Conservation (phyloP, 2,113 vertebrate genomes). For the Macquaria australasica region DNA sequence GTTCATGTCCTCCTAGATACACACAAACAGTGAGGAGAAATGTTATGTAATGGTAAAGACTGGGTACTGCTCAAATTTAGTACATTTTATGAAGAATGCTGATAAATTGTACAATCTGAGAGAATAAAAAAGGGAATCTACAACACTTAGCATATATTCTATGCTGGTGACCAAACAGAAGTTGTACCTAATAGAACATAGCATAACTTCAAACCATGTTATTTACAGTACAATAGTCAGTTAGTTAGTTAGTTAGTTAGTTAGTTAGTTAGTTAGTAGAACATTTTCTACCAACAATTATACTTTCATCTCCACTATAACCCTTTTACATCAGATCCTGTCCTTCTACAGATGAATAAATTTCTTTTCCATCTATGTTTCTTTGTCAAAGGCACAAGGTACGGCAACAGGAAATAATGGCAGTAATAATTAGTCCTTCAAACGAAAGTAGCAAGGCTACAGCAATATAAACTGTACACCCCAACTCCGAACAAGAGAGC, state of each 20-base stretch:
- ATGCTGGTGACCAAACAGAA: not conserved
- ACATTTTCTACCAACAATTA: conserved; percentile 10
- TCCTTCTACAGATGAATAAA: conserved; percentile 38
- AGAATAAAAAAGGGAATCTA: not conserved
- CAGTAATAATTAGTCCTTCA: conserved; percentile 72
- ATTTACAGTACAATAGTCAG: conserved; percentile 12
- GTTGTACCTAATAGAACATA: not conserved
- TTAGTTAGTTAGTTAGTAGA: not conserved
- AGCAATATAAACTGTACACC: conserved; percentile 53
- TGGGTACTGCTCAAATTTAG: not conserved
- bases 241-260: not conserved
- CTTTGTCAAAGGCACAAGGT: conserved; percentile 42
- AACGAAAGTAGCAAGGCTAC: conserved; percentile 58
- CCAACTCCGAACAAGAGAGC: conserved; percentile 47
- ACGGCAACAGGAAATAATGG: conserved; percentile 55
- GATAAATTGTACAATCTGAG: not conserved
- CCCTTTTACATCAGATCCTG: conserved; percentile 34
- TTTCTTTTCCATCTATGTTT: conserved; percentile 30
- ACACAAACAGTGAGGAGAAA: not conserved
- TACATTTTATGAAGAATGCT: not conserved
- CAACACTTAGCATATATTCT: no score
- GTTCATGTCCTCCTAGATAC: conserved; percentile 96
- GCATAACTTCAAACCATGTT: not conserved
- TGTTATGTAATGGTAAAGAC: not conserved
- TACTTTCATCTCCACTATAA: conserved; percentile 11